Conservation (phyloP, 2,113 vertebrate genomes). For the Rissa tridactyla region DNA sequence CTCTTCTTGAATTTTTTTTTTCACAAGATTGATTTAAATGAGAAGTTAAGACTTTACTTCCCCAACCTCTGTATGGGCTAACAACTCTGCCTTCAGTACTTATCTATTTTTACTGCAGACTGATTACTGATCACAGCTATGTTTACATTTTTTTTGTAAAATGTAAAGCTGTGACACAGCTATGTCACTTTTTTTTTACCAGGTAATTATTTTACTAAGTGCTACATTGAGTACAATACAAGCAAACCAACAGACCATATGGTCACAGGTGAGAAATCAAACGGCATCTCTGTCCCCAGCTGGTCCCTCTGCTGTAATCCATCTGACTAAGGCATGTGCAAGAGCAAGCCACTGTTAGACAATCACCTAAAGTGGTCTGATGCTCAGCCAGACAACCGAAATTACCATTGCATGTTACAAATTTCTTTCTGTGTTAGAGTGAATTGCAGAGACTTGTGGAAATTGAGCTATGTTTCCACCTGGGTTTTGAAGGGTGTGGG, state of each 20-base stretch:
- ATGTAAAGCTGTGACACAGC: no score
- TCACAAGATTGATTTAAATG: not conserved
- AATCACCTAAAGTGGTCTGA: not conserved
- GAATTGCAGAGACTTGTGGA: constrained; percentile 27
- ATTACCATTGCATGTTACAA: not conserved
- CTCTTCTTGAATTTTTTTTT: not conserved
- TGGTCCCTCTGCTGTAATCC: not conserved
- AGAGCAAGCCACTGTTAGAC: not conserved
- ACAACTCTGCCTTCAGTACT: not conserved
- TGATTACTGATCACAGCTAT: not conserved
- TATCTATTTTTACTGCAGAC: not conserved
- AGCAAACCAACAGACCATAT: not conserved
- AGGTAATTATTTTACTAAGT: not conserved
- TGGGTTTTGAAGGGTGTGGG: accelerated
- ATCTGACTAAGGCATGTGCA: not conserved
- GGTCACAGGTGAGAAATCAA: not conserved
- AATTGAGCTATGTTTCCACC: not conserved
- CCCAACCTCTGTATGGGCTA: not conserved
- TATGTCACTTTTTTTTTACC: no score
- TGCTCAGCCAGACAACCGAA: not conserved
- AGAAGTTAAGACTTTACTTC: not conserved
- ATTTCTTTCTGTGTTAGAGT: constrained; percentile 17
- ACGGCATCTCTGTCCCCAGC: not conserved
- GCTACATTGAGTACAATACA: not conserved
- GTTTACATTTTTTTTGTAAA: no score